Base-by-base conservation (phyloP, 1,140 invertebrate genomes). In the Drosophila teissieri region DNA sequence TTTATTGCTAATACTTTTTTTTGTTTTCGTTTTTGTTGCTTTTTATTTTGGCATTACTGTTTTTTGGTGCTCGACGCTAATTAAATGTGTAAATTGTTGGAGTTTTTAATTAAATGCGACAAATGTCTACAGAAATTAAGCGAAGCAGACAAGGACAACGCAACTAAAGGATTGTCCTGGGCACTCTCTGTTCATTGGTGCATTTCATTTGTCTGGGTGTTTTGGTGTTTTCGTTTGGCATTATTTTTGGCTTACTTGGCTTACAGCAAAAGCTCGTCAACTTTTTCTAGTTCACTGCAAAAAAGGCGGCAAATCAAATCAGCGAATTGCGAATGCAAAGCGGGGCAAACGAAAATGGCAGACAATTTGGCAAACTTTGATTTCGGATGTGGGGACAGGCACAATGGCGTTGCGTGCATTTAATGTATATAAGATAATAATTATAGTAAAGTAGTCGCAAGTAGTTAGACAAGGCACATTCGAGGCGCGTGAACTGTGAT, bases 41-140 rank as follows among this genome's bases (percentile, higher is more conserved):
- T 44, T 53, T 37, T 27, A 15, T 46, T 49, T 19, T 69, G 31
- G 31, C 31, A 8, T 60, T 63, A 65, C 12, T 31, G 42, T 19
- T 51, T 34, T 64, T 39, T n/a, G 51, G 74, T 80, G 64, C 64
- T 49, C 63, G 48, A 61, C 84, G 63, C 84, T 88, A 88, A 88
- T 88, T 88, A 88, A 88, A 88, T 89, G 83, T 88, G 84, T 89
- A 88, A 88, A 88, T 88, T 88, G 73, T 62, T 77, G 63, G 78
- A 88, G 75, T 89, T 89, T 88, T 83, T 88, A 88, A 89, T 80
- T 83, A 70, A 88, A 83, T 88, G 72, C 83, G 84, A 83, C 83
- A 86, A 86, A 68, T 86, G 83, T 86, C 78, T 76, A 79, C 83
- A 68, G 76, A 88, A 88, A 88, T 86, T 88, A 88, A 82, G 58